Evolutionary conservation across 2,888 invertebrate species (phyloP).

Genomic region (Cabera pusaria): DNA sequence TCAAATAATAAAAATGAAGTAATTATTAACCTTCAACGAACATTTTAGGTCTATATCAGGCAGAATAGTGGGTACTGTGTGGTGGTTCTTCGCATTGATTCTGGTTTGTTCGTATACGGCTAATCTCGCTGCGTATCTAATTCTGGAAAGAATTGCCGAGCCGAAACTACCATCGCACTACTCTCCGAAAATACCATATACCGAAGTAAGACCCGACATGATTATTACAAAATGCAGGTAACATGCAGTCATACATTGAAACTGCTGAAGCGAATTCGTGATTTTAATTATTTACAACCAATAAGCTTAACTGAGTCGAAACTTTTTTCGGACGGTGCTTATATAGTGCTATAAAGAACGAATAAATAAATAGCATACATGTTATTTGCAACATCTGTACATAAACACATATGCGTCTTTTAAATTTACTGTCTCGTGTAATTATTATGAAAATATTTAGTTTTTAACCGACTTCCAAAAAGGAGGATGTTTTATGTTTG

Average conservation of each 20-base stretch:
- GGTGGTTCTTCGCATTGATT: conserved; percentile 99
- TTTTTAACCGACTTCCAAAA: no score
- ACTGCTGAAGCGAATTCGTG: conserved; percentile 51
- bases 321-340: no score
- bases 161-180: conserved; percentile 90
- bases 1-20: no score
- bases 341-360: no score
- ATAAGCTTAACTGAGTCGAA: no score
- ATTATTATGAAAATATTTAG: no score
- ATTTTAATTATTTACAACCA: background rate
- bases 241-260: conserved; percentile 35
- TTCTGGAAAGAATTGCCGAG: conserved; percentile 97
- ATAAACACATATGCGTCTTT: no score
- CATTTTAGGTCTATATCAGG: conserved; percentile 91
- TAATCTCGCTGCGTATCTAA: conserved; percentile 98
- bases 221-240: conserved; percentile 61
- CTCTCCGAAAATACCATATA: conserved; percentile 95
- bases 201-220: conserved; percentile 87
- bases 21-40: no score
- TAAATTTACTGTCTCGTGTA: no score
- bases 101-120: conserved; percentile 99
- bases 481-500: no score
- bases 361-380: no score
- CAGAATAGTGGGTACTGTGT: conserved; percentile 98
- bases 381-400: no score